phyloP scores from a whole-genome alignment of 2,797 vertebrate species.

The Telmatherina bonti region DNA sequence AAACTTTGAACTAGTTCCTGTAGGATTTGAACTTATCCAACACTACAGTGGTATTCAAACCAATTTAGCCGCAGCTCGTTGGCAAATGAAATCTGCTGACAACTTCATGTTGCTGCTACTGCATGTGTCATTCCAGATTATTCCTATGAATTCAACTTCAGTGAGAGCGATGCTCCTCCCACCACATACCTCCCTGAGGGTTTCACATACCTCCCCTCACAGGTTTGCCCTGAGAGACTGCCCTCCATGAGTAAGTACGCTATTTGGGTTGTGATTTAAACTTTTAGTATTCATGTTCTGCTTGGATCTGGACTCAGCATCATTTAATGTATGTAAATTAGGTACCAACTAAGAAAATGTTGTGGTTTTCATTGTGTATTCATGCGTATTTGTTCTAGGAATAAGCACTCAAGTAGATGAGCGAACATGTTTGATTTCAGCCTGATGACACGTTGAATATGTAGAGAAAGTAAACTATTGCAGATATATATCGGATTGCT shows the following conservation, averaged over 20 bases:
- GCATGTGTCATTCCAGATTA: conserved; percentile 83
- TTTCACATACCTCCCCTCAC: conserved; percentile 92
- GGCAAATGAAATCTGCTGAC: no score
- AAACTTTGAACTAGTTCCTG: no score
- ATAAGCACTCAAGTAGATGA: conserved; percentile 11
- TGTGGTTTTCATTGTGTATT: conserved; percentile 1
- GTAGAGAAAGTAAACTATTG: conserved; percentile 14
- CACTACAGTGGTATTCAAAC: no score
- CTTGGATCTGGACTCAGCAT: neutral
- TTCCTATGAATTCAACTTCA: conserved; percentile 92
- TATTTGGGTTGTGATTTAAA: conserved; percentile 2
- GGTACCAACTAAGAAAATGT: neutral
- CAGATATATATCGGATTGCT: conserved; percentile 1
- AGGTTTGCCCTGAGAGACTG: conserved; percentile 91
- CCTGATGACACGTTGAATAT: conserved; percentile 25
- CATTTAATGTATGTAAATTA: neutral
- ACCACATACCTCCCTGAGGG: conserved; percentile 93
- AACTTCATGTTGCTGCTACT: neutral
- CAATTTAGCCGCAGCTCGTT: no score
- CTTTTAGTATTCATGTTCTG: conserved; percentile 4
- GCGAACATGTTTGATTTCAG: conserved; percentile 12
- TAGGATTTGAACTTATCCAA: no score
- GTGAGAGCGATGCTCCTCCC: conserved; percentile 87
- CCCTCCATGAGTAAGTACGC: conserved; percentile 92
- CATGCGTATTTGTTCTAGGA: conserved; percentile 21